Evolutionary conservation across 2,888 invertebrate genomes (phyloP).

Genomic region (Philhelius pedissequus): DNA sequence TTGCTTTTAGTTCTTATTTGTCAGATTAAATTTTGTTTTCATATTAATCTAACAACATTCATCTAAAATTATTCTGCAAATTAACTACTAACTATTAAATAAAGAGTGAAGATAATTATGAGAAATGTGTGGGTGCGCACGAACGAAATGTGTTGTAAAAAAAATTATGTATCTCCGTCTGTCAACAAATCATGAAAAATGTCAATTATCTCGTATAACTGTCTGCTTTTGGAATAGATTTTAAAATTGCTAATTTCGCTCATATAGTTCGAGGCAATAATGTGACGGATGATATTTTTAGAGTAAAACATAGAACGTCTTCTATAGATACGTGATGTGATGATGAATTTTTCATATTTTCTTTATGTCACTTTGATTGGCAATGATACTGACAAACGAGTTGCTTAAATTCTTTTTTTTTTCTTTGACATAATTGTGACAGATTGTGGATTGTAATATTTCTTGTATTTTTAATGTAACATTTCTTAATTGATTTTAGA

Average conservation of each 20-base stretch:
- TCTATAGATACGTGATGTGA: too few relatives aligned
- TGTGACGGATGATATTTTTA: background rate
- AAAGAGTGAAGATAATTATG: too few relatives aligned
- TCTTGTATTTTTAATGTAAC: background rate
- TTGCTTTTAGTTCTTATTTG: too few relatives aligned
- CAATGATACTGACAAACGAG: background rate
- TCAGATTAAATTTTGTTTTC: too few relatives aligned
- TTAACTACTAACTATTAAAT: too few relatives aligned
- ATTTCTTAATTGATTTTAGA: background rate
- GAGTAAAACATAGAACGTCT: too few relatives aligned
- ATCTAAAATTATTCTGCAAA: too few relatives aligned
- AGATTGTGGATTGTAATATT: background rate
- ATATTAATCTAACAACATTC: too few relatives aligned
- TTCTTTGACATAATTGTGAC: background rate
- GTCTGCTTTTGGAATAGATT: background rate
- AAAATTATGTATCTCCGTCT: too few relatives aligned
- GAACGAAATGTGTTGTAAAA: too few relatives aligned
- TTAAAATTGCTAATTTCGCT: background rate
- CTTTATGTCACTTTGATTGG: conserved; percentile 44
- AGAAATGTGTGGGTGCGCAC: too few relatives aligned
- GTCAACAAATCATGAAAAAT: background rate
- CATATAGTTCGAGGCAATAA: background rate
- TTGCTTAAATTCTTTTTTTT: background rate
- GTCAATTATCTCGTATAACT: background rate
- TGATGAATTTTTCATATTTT: conserved; percentile 2